These are phyloP conservation scores for Dascyllus trimaculatus DNA, from an alignment of 2,113 vertebrate species.

Conservation along the genomic window DNA sequence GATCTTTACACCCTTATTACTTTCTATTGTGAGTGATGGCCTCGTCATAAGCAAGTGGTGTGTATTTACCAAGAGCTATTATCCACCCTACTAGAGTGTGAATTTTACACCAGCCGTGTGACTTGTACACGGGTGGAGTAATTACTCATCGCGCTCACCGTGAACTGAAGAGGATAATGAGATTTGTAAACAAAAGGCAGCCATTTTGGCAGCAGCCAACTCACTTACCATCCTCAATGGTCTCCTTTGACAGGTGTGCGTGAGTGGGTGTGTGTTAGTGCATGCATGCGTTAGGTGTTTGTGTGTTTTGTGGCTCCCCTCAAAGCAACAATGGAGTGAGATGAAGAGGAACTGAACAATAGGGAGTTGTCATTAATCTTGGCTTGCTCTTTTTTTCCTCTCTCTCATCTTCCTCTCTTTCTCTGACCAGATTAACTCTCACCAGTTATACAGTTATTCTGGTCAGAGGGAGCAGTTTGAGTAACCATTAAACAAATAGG, in stretches of 20 bases:
- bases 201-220: constrained; percentile 74
- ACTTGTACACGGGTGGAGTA: constrained; percentile 64
- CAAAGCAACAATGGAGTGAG: constrained; percentile 40
- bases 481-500: constrained; percentile 34
- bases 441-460: constrained; percentile 9
- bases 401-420: constrained; percentile 5
- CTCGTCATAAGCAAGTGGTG: constrained; percentile 49
- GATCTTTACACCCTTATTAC: constrained; percentile 32
- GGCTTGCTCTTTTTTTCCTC: constrained; percentile 5
- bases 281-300: constrained; percentile 11
- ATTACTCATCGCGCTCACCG: constrained; percentile 71
- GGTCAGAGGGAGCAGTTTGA: constrained; percentile 13
- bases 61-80: constrained; percentile 63
- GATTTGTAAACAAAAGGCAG: constrained; percentile 81
- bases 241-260: constrained; percentile 65
- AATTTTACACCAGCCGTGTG: constrained; percentile 63
- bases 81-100: constrained; percentile 65
- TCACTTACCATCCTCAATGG: constrained; percentile 68
- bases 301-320: constrained; percentile 10
- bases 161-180: constrained; percentile 80
- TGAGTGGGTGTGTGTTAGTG: constrained; percentile 33
- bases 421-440: constrained; percentile 51
- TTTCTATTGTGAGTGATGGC: constrained; percentile 47
- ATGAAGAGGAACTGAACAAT: constrained; percentile 51
- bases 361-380: constrained; percentile 49